Base-by-base conservation (phyloP, 2,113 vertebrate species). In the Phyllostomus discolor region DNA sequence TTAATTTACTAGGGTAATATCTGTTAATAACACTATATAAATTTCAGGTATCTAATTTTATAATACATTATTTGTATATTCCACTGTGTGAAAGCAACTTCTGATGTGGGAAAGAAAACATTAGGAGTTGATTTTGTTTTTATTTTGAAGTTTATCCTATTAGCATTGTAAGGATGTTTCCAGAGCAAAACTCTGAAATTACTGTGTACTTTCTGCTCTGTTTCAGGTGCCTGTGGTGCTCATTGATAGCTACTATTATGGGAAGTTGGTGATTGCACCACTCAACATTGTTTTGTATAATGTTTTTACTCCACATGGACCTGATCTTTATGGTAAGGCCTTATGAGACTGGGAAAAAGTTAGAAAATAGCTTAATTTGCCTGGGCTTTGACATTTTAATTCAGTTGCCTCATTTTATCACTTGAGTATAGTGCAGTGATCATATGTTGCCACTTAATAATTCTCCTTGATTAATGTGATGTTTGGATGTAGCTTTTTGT, bases 201-300 rank as follows among this genome's bases (percentile, higher is more conserved):
- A n/a, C 31, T 90, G 1, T 99, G 80, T 98, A 98, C 96, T 33
- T 41, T 88, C 89, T 82, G 28, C 84, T 81, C 94, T 95, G 84
- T 78, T 97, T 62, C 95, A 99, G 99, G 99, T 99, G n/a, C 99
- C 99, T 14, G 95, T 99, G 85, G 98, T 99, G 87, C 97, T 97
- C n/a, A 98, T 99, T 87, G 99, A 99, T 98, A 99, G 99, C 93
- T 99, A 99, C 97, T 98, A 99, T 97, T 99, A 99, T 10, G 99
- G 99, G 35, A 99, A 99, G 98, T 96, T 99, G 97, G 99, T 99
- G 80, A 97, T 99, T 46, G 98, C 99, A 0, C 99, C 99, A 24
- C 99, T 99, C 90, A 99, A 99, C 98, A 99, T 99, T 86, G 98
- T 99, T 35, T 87, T 99, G 8, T 99, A 99, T 98, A 99, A 99